phyloP scores from a whole-genome alignment of 1,140 invertebrate genomes.

The Ruditapes philippinarum region DNA sequence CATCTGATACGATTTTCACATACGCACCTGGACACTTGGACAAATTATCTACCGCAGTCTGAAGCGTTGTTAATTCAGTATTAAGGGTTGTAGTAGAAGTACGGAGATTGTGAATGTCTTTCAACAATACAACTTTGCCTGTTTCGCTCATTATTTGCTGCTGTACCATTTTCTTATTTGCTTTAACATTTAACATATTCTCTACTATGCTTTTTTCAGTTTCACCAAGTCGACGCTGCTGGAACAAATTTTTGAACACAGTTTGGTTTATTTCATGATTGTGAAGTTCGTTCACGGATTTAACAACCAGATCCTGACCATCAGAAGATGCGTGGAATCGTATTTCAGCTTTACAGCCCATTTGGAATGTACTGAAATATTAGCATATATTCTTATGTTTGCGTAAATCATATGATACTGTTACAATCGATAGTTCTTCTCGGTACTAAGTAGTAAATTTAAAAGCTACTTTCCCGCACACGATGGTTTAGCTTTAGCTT shows the following conservation, averaged over 20 bases:
- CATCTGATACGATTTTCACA: background rate
- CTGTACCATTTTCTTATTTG: background rate
- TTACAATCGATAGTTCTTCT: too few species aligned
- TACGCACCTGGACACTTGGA: too few species aligned
- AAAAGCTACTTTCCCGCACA: too few species aligned
- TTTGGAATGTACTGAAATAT: background rate
- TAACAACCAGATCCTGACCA: background rate
- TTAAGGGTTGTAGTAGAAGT: background rate
- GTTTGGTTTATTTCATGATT: background rate
- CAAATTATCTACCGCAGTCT: background rate
- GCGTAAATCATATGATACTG: too few species aligned
- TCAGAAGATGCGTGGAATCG: background rate
- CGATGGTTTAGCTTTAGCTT: too few species aligned
- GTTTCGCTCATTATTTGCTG: background rate
- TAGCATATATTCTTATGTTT: too few species aligned
- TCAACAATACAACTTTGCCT: background rate
- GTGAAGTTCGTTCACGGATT: background rate
- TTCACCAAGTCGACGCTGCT: background rate
- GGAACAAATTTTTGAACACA: background rate
- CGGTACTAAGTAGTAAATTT: too few species aligned
- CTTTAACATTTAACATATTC: background rate
- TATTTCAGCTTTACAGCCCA: background rate
- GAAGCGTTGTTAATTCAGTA: background rate
- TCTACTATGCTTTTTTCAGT: background rate
- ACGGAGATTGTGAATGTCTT: background rate